These are phyloP conservation scores for Raja brachyura DNA, from an alignment of 2,113 vertebrate genomes.

Conservation along the genomic window DNA sequence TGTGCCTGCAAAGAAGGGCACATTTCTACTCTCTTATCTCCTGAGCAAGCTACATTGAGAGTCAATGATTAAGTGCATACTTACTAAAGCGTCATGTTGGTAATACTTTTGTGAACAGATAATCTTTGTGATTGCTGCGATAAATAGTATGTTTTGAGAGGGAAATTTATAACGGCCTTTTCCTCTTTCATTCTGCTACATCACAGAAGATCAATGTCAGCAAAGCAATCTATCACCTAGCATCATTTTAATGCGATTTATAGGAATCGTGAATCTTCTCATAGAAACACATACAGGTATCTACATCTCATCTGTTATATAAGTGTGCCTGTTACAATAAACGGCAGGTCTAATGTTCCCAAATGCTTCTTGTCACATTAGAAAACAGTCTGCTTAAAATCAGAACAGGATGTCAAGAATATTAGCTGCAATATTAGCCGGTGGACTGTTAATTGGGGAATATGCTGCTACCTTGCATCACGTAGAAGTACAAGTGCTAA, in stretches of 20 bases:
- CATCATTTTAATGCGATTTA: not conserved
- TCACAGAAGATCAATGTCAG: not conserved
- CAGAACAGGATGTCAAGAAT: not conserved
- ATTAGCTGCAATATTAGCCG: not conserved
- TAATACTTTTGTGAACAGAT: slow-evolving; percentile 4
- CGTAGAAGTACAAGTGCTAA: not conserved
- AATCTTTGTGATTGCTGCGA: not conserved
- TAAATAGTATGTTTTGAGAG: not conserved
- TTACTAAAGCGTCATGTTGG: not conserved
- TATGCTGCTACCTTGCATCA: not conserved
- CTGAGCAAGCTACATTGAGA: not conserved
- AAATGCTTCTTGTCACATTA: not conserved
- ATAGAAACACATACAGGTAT: not conserved
- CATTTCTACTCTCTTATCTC: not conserved
- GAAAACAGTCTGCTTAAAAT: not conserved
- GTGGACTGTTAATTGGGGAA: not conserved
- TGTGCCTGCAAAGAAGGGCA: too few relatives aligned
- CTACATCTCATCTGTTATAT: not conserved
- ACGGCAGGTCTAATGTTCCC: not conserved
- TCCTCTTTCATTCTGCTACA: not conserved
- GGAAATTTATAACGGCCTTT: not conserved
- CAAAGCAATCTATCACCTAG: too few relatives aligned
- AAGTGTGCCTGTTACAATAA: not conserved
- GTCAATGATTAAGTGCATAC: not conserved
- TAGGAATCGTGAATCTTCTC: not conserved